These are phyloP conservation scores for Nesogale talazaci DNA, from an alignment of 2,113 vertebrate genomes.

Conservation along the genomic window DNA sequence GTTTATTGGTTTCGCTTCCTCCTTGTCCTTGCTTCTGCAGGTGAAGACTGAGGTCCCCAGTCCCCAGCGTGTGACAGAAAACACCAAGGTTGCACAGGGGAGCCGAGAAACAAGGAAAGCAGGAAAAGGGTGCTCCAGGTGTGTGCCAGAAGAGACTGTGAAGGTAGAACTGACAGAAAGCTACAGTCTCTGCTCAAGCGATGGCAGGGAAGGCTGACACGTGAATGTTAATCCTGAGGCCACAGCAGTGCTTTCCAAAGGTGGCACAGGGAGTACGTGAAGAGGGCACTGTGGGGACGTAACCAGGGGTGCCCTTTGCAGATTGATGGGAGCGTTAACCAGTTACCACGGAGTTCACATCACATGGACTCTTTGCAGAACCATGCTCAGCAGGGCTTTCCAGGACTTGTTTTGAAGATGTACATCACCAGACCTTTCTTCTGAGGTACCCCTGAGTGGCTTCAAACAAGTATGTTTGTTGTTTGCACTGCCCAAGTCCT, in stretches of 20 bases:
- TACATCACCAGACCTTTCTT: not conserved
- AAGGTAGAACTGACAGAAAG: not conserved
- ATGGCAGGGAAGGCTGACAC: not conserved
- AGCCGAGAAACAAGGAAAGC: not conserved
- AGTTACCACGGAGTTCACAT: not conserved
- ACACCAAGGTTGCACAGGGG: not conserved
- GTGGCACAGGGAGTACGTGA: not conserved
- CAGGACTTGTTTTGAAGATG: not conserved
- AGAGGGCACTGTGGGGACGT: not conserved
- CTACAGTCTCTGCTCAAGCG: not conserved
- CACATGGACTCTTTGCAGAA: not conserved
- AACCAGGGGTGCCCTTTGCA: accelerated
- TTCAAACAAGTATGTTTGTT: not conserved
- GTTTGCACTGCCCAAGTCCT: not conserved
- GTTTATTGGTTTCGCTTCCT: not conserved
- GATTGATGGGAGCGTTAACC: not conserved
- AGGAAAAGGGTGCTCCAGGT: not conserved
- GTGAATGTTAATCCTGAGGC: not conserved
- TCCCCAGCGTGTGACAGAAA: not conserved
- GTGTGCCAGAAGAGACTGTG: not conserved
- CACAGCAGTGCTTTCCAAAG: not conserved
- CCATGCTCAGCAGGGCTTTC: not conserved
- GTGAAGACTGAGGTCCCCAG: not conserved
- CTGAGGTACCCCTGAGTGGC: not conserved
- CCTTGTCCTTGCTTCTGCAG: not conserved